Conservation (phyloP, 1,140 invertebrate genomes). For the Sinonovacula constricta region DNA sequence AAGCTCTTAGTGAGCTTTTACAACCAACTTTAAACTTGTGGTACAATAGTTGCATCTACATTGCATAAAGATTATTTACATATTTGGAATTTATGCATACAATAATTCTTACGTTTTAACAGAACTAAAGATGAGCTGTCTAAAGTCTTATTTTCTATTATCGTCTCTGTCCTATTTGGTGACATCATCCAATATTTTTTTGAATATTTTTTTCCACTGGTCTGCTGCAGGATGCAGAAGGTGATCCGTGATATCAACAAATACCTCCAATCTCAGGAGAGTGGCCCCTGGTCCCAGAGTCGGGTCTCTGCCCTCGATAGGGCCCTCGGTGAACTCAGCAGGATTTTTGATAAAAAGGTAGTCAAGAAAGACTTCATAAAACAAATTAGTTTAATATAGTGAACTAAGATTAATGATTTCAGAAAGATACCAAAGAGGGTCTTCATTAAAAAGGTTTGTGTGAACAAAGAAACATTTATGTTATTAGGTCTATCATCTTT, state of each 20-base stretch:
- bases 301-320: constrained; percentile 82
- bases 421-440: too few relatives aligned
- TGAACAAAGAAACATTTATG: too few relatives aligned
- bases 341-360: constrained; percentile 82
- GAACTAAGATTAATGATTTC: too few relatives aligned
- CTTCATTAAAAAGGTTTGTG: too few relatives aligned
- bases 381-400: too few relatives aligned
- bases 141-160: background rate
- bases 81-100: too few relatives aligned
- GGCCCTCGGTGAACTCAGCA: constrained; percentile 82
- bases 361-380: too few relatives aligned
- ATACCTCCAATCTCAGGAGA: constrained; percentile 81
- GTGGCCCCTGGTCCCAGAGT: constrained; percentile 82
- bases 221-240: constrained; percentile 80
- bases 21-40: too few relatives aligned
- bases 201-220: background rate
- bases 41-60: too few relatives aligned
- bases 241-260: constrained; percentile 84
- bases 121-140: background rate
- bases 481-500: too few relatives aligned
- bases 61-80: too few relatives aligned
- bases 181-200: background rate
- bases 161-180: background rate
- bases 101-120: background rate
- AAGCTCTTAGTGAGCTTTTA: too few relatives aligned